These are phyloP conservation scores for Cygnus atratus DNA, from an alignment of 2,113 vertebrate genomes.

Conservation along the genomic window DNA sequence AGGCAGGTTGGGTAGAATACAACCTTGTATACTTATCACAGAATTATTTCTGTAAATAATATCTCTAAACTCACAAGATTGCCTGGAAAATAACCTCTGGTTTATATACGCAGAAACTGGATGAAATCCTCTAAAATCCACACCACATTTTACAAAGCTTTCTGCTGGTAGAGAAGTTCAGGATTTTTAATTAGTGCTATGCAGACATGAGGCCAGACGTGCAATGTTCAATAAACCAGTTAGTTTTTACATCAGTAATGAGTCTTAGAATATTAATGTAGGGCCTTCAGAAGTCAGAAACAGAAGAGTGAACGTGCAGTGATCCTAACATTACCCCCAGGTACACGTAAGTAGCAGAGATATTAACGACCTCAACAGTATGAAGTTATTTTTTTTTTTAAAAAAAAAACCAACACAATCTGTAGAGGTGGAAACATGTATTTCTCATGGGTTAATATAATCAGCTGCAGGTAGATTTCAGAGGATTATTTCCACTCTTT, in stretches of 20 bases:
- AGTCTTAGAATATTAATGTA: conserved; percentile 69
- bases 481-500: conserved; percentile 68
- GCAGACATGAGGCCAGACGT: conserved; percentile 67
- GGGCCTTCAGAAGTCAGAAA: conserved; percentile 62
- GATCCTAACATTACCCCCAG: conserved; percentile 55
- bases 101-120: not conserved
- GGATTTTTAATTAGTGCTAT: conserved; percentile 70
- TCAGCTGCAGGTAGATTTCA: conserved; percentile 73
- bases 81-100: not conserved
- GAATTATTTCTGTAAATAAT: not conserved
- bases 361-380: conserved; percentile 29
- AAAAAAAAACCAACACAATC: not conserved
- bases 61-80: not conserved
- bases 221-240: conserved; percentile 70
- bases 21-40: not conserved
- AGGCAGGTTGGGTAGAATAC: not conserved
- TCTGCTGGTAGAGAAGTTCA: conserved; percentile 48
- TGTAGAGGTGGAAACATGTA: not conserved
- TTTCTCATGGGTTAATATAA: conserved; percentile 58
- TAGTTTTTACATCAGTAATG: conserved; percentile 70
- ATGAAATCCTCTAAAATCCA: conserved; percentile 54
- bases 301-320: conserved; percentile 19
- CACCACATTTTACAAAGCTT: conserved; percentile 27
- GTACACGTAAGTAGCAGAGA: conserved; percentile 26
- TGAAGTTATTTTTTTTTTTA: not conserved